Conservation (phyloP, 2,888 invertebrate genomes). For the Latheticus oryzae region DNA sequence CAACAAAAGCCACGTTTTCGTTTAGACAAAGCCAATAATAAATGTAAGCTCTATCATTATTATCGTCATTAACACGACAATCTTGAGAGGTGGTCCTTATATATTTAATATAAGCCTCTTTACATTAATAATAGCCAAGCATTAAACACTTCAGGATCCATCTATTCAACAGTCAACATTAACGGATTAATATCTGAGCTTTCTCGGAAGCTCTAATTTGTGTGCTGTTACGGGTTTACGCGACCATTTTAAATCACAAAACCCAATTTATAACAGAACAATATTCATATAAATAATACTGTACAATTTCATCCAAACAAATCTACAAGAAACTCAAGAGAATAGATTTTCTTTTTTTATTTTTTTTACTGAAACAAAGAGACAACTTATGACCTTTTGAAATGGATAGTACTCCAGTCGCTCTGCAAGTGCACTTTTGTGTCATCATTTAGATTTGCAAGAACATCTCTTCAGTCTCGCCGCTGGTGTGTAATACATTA, state of each 20-base stretch:
- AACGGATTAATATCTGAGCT: conserved; percentile 52
- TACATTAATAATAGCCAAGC: conserved; percentile 58
- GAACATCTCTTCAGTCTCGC: no score
- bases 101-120: conserved; percentile 58
- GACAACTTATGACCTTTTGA: no score
- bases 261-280: conserved; percentile 35
- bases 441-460: no score
- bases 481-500: no score
- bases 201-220: conserved; percentile 54
- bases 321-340: no score
- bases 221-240: conserved; percentile 48
- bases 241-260: conserved; percentile 41
- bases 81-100: conserved; percentile 42
- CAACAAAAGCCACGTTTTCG: conserved; percentile 4
- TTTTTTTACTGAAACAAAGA: no score
- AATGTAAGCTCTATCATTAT: conserved; percentile 38
- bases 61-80: conserved; percentile 37
- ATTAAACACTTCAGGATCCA: conserved; percentile 55
- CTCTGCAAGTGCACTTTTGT: no score
- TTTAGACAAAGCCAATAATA: conserved; percentile 31
- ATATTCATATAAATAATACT: no score
- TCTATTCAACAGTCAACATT: conserved; percentile 52
- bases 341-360: no score
- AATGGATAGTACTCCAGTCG: no score
- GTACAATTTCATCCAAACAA: no score